Percentiles rank a stretch among this genome's conserved stretches.
phyloP scores from a whole-genome alignment of 2,113 vertebrate species.

The Lampris incognitus region DNA sequence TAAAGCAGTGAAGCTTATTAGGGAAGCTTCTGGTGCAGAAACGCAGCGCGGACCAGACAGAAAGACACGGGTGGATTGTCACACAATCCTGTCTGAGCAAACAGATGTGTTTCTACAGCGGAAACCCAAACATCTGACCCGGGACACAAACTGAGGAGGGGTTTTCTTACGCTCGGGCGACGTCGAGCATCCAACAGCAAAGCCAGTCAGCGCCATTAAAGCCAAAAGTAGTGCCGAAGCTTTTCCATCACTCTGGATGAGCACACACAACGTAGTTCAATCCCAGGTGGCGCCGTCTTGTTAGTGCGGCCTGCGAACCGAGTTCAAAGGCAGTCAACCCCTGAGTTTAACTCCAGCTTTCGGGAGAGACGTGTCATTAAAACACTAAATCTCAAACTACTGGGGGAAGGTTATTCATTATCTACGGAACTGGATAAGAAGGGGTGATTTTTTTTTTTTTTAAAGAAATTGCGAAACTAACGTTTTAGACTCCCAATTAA shows the following conservation, averaged over 20 bases:
- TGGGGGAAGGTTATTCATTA: constrained; percentile 58
- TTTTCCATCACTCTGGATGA: constrained; percentile 43
- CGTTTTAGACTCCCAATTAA: background rate
- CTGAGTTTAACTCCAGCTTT: constrained; percentile 17
- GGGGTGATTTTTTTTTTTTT: constrained; percentile 14
- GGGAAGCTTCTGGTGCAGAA: constrained; percentile 40
- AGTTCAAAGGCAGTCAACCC: constrained; percentile 50
- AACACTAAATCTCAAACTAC: constrained; percentile 33
- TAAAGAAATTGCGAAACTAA: constrained; percentile 14
- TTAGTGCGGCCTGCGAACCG: constrained; percentile 36
- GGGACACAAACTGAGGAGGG: constrained; percentile 64
- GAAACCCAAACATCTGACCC: constrained; percentile 66
- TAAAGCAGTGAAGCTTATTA: constrained; percentile 44
- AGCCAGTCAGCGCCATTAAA: constrained; percentile 1
- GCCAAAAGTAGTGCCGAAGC: constrained; percentile 24
- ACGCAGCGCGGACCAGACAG: constrained; percentile 47
- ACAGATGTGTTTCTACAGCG: constrained; percentile 53
- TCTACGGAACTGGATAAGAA: constrained; percentile 12
- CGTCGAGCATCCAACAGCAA: constrained; percentile 66
- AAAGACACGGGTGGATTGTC: background rate
- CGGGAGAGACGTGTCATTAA: constrained; percentile 48
- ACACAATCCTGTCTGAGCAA: constrained; percentile 58
- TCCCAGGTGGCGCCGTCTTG: constrained; percentile 23
- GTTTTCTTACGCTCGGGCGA: constrained; percentile 54
- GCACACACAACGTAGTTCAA: constrained; percentile 49